Conservation (phyloP, 2,113 vertebrate genomes). For the Sinocyclocheilus anophthalmus region DNA sequence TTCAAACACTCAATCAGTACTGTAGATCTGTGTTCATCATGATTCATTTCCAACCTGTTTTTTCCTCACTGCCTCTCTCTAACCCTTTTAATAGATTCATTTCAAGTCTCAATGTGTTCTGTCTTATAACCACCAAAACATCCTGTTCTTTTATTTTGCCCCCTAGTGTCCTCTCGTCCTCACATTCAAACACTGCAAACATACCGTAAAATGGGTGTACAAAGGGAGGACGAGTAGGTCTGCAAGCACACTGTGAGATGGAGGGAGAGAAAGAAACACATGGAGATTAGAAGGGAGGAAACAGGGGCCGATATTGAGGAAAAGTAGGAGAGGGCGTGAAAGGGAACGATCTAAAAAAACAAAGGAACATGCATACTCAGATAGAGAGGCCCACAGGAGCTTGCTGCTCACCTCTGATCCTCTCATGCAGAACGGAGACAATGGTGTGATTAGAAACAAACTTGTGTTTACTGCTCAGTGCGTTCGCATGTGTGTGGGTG, state of each 20-base stretch:
- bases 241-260: background rate
- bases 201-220: conserved; percentile 31
- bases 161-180: background rate
- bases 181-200: conserved; percentile 15
- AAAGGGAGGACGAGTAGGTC: background rate
- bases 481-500: conserved; percentile 34
- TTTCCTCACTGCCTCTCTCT: background rate
- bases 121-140: conserved; percentile 21
- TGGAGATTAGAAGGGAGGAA: background rate
- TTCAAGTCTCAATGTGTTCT: conserved; percentile 23
- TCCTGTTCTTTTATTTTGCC: conserved; percentile 30
- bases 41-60: conserved; percentile 1
- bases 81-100: conserved; percentile 21
- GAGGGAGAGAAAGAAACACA: background rate
- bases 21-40: background rate
- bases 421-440: conserved; percentile 58
- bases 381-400: conserved; percentile 18
- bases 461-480: conserved; percentile 52
- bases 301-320: background rate
- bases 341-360: background rate
- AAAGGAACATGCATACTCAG: background rate
- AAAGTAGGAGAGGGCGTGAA: background rate
- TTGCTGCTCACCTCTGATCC: conserved; percentile 46
- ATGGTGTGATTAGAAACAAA: conserved; percentile 57
- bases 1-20: background rate